Percentiles rank a stretch among this genome's conserved stretches.
phyloP scores from a whole-genome alignment of 2,888 invertebrate species.

The Drosophila meridionalis region DNA sequence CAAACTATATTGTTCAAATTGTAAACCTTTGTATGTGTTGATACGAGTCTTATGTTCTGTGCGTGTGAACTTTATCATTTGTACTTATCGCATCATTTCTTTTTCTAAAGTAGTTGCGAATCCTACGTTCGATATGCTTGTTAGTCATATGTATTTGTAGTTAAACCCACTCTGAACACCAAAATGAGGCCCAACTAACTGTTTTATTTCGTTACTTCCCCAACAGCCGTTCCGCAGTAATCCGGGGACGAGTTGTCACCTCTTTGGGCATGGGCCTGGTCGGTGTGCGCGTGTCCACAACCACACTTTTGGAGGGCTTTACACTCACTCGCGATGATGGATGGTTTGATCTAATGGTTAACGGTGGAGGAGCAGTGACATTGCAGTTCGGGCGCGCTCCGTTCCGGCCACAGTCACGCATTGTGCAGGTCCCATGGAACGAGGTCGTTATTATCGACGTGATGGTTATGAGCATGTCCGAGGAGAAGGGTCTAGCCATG shows the following conservation, averaged over 20 bases:
- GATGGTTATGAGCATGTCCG: slow-evolving; percentile 92
- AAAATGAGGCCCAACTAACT: slow-evolving; percentile 57
- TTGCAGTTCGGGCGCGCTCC: slow-evolving; percentile 97
- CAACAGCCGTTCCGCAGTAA: slow-evolving; percentile 96
- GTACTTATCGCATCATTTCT: slow-evolving; percentile 63
- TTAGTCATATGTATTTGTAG: slow-evolving; percentile 49
- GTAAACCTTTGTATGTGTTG: slow-evolving; percentile 84
- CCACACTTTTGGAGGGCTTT: slow-evolving; percentile 97
- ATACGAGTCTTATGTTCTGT: slow-evolving; percentile 82
- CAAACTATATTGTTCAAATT: slow-evolving; percentile 70
- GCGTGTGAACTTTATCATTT: slow-evolving; percentile 82
- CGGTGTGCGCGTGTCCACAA: slow-evolving; percentile 97
- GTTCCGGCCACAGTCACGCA: slow-evolving; percentile 94
- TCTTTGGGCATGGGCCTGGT: slow-evolving; percentile 96
- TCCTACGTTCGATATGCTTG: slow-evolving; percentile 67
- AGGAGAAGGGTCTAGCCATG: slow-evolving; percentile 89
- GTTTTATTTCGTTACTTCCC: slow-evolving; percentile 35
- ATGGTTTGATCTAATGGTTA: slow-evolving; percentile 99
- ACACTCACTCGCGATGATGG: slow-evolving; percentile 96
- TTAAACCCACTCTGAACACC: slow-evolving; percentile 10
- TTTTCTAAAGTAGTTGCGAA: slow-evolving; percentile 61
- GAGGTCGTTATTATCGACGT: slow-evolving; percentile 97
- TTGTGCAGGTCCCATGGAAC: slow-evolving; percentile 98
- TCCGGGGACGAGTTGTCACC: slow-evolving; percentile 97
- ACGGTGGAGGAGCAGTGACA: slow-evolving; percentile 99